Percentiles rank a stretch among this genome's conserved stretches.
phyloP scores from a whole-genome alignment of 2,888 invertebrate genomes.

The Parnassius smintheus region DNA sequence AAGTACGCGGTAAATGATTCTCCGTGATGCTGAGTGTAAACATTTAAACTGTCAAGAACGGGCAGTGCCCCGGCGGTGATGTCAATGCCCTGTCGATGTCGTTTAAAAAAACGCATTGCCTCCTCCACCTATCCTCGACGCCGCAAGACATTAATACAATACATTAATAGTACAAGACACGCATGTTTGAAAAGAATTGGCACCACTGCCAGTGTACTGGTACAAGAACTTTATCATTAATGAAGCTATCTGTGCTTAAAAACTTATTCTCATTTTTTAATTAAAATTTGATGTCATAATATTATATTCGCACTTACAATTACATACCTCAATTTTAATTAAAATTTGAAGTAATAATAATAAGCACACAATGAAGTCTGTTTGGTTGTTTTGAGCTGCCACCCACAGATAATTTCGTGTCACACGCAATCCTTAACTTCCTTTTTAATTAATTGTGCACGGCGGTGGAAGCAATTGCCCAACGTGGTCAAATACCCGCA shows the following conservation, averaged over 20 bases:
- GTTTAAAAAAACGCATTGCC: constrained; percentile 76
- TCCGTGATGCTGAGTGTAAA: constrained; percentile 72
- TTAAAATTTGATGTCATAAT: too few relatives aligned
- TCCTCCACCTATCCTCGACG: constrained; percentile 62
- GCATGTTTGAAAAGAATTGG: constrained; percentile 46
- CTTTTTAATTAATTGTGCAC: constrained; percentile 72
- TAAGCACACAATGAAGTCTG: too few relatives aligned
- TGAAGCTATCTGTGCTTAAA: too few relatives aligned
- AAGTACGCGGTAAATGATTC: constrained; percentile 58
- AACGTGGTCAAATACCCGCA: constrained; percentile 61
- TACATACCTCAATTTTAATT: too few relatives aligned
- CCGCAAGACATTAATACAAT: constrained; percentile 33
- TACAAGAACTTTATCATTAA: not conserved
- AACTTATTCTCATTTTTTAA: too few relatives aligned
- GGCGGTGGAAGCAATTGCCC: constrained; percentile 65
- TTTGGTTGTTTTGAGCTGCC: constrained; percentile 37
- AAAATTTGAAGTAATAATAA: too few relatives aligned
- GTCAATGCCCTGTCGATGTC: constrained; percentile 77
- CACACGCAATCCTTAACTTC: constrained; percentile 66
- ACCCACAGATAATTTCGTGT: constrained; percentile 51
- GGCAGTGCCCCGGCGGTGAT: constrained; percentile 72
- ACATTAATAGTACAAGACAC: too few relatives aligned
- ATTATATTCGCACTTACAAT: too few relatives aligned
- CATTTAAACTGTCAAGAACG: constrained; percentile 81
- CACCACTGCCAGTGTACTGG: not conserved